These are phyloP conservation scores for Dryoscopus gambensis DNA, from an alignment of 2,113 vertebrate species.

Conservation along the genomic window DNA sequence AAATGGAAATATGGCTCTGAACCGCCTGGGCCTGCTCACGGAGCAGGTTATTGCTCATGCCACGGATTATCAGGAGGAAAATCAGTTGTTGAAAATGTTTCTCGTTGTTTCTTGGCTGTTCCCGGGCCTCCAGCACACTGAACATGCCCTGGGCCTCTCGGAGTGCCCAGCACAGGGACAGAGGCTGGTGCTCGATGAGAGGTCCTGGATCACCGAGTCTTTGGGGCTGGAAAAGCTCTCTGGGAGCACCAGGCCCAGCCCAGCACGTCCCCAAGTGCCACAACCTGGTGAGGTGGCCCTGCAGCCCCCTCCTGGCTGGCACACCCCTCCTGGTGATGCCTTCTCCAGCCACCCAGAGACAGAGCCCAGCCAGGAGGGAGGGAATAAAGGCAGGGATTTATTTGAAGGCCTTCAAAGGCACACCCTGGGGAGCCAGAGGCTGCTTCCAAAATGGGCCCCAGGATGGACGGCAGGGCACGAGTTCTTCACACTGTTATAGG, in stretches of 20 bases:
- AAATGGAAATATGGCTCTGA: not conserved
- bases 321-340: no score
- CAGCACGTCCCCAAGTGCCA: not conserved
- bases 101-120: not conserved
- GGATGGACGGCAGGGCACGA: no score
- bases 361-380: no score
- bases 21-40: not conserved
- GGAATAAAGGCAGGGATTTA: no score
- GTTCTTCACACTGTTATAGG: no score
- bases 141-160: rapidly evolving
- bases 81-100: not conserved
- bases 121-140: rapidly evolving
- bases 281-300: rapidly evolving
- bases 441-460: no score
- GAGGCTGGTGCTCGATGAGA: not conserved
- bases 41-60: not conserved
- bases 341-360: no score
- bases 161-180: rapidly evolving
- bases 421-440: no score
- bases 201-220: not conserved
- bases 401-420: no score
- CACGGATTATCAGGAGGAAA: not conserved
- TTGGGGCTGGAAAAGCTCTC: not conserved
- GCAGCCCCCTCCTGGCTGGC: not conserved
- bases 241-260: not conserved